Evolutionary conservation across 2,113 vertebrate species (phyloP).

Genomic region (Falcunculus frontatus): DNA sequence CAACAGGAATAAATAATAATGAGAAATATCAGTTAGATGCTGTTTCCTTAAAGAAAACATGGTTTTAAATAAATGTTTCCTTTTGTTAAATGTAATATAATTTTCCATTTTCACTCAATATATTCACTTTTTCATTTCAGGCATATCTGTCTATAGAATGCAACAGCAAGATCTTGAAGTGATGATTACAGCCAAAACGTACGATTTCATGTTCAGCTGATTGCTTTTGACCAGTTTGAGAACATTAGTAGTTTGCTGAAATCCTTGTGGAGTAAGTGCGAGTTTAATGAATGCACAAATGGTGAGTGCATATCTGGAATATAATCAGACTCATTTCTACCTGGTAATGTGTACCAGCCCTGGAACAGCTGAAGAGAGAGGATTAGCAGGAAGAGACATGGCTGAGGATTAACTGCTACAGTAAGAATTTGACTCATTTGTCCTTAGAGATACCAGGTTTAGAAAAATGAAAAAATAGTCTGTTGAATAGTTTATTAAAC

Average conservation of each 20-base stretch:
- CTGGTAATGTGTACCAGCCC: background rate
- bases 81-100: slow-evolving; percentile 40
- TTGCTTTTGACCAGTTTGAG: slow-evolving; percentile 29
- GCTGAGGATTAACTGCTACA: background rate
- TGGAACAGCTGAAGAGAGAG: background rate
- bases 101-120: slow-evolving; percentile 38
- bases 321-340: background rate
- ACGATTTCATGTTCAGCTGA: slow-evolving; percentile 14
- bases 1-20: background rate
- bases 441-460: background rate
- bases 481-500: background rate
- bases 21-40: background rate
- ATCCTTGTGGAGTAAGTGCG: background rate
- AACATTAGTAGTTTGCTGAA: slow-evolving; percentile 11
- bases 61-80: slow-evolving; percentile 27
- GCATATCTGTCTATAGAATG: background rate
- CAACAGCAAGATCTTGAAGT: background rate
- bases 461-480: background rate
- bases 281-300: slow-evolving; percentile 23
- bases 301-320: slow-evolving; percentile 18
- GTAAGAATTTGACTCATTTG: background rate
- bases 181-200: background rate
- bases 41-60: slow-evolving; percentile 1
- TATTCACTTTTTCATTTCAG: background rate
- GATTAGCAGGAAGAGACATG: background rate